Conservation (phyloP, 1,140 invertebrate genomes). For the Wiebesia pumilae region DNA sequence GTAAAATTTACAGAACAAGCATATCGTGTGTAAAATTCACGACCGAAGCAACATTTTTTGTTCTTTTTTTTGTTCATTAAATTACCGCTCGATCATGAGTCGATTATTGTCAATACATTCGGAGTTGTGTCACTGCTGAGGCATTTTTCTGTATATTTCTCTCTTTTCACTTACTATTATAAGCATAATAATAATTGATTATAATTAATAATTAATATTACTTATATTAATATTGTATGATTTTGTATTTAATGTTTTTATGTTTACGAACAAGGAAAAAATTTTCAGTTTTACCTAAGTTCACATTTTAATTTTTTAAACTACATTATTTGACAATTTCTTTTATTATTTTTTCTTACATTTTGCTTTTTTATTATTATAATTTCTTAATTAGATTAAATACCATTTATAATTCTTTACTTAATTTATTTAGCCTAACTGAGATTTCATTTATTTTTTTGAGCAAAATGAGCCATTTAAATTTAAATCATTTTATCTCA, state of each 20-base stretch:
- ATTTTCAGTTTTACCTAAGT: background rate
- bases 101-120: conserved; percentile 74
- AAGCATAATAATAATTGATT: conserved; percentile 39
- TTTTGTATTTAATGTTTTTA: conserved; percentile 6
- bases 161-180: conserved; percentile 22
- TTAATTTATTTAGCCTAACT: too few relatives aligned
- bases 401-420: too few relatives aligned
- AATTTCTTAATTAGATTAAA: background rate
- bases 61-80: conserved; percentile 55
- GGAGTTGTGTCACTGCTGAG: conserved; percentile 69
- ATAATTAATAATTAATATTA: conserved; percentile 40
- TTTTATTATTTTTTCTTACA: conserved; percentile 37
- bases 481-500: too few relatives aligned
- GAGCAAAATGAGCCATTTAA: too few relatives aligned
- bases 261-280: conserved; percentile 18
- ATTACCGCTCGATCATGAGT: conserved; percentile 47
- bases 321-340: background rate
- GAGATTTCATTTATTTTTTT: too few relatives aligned
- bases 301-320: background rate
- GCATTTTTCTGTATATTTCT: conserved; percentile 49
- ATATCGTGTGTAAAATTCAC: conserved; percentile 57
- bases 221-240: conserved; percentile 35
- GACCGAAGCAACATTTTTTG: conserved; percentile 23
- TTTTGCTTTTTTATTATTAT: background rate
- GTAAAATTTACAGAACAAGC: conserved; percentile 31